phyloP scores from a whole-genome alignment of 1,140 invertebrate genomes.

The Druon quercuslanigerum region DNA sequence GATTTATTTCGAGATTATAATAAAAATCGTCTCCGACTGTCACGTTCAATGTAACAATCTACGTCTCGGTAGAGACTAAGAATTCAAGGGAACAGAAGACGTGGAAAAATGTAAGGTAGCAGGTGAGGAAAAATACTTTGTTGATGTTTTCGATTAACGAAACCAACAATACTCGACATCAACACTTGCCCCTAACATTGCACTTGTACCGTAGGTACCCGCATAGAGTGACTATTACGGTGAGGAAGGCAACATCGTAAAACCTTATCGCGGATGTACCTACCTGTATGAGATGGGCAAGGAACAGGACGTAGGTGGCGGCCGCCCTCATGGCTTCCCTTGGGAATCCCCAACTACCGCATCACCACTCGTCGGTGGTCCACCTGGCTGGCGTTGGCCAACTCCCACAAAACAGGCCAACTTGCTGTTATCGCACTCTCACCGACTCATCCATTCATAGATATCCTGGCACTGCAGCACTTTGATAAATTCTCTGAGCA shows the following conservation, averaged over 20 bases:
- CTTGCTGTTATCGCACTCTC: constrained; percentile 9
- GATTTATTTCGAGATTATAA: no score
- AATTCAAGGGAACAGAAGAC: no score
- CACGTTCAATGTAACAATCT: no score
- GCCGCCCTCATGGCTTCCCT: constrained; percentile 76
- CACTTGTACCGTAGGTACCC: not conserved
- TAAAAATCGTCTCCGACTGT: no score
- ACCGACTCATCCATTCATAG: constrained; percentile 6
- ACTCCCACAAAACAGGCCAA: not conserved
- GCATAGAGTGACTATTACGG: not conserved
- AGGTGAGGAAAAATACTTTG: no score
- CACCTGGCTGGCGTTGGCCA: constrained; percentile 30
- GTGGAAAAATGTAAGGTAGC: no score
- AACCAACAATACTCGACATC: not conserved
- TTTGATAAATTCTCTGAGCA: not conserved
- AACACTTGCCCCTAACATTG: not conserved
- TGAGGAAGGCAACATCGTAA: not conserved
- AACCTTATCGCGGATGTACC: constrained; percentile 15
- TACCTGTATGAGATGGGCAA: constrained; percentile 75
- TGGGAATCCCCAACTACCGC: constrained; percentile 74
- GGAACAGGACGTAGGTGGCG: constrained; percentile 75
- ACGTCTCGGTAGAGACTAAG: no score
- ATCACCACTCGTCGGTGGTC: constrained; percentile 69
- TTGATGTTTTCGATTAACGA: not conserved
- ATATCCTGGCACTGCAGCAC: not conserved